Evolutionary conservation across 2,113 vertebrate genomes (phyloP).

Genomic region (Alligator sinensis): DNA sequence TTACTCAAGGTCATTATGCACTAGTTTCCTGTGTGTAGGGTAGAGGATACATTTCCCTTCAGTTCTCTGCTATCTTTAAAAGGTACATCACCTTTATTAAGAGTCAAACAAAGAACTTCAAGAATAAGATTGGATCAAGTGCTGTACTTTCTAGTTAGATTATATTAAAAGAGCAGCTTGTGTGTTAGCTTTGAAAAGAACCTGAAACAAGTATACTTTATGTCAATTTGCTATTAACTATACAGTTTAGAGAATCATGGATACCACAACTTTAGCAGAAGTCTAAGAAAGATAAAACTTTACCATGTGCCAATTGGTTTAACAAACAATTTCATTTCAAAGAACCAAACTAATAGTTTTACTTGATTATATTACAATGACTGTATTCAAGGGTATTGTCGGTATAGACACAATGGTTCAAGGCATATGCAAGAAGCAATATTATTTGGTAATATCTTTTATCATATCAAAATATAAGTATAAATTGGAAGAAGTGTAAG

Average conservation of each 20-base stretch:
- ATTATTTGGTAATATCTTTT: too few relatives aligned
- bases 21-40: neutral
- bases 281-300: too few relatives aligned
- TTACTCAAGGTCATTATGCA: neutral
- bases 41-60: neutral
- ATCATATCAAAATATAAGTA: too few relatives aligned
- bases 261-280: neutral
- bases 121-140: neutral
- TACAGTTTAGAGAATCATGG: neutral
- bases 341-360: fast-evolving
- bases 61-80: neutral
- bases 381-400: neutral
- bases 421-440: too few relatives aligned
- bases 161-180: neutral
- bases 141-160: neutral
- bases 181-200: neutral
- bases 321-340: too few relatives aligned
- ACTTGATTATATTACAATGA: neutral
- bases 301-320: too few relatives aligned
- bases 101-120: neutral
- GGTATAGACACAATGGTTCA: too few relatives aligned
- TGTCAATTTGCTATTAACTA: neutral
- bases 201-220: neutral
- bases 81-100: neutral
- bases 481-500: too few relatives aligned